Conservation (phyloP, 2,113 vertebrate species). For the Anguilla rostrata region DNA sequence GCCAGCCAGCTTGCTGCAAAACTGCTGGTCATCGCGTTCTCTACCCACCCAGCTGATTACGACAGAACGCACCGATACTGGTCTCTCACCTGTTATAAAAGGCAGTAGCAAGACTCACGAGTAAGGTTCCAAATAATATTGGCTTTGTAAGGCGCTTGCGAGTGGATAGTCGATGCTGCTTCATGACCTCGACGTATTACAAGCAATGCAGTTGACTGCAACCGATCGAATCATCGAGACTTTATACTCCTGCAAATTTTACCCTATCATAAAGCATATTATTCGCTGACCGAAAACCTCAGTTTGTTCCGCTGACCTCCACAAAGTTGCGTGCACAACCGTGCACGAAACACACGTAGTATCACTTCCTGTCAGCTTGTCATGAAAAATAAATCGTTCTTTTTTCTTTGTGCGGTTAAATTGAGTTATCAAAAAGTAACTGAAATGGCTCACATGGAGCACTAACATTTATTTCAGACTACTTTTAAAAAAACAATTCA, state of each 20-base stretch:
- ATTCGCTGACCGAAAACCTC: too few relatives aligned
- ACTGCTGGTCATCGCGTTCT: too few relatives aligned
- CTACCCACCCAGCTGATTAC: too few relatives aligned
- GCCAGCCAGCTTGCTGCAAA: too few relatives aligned
- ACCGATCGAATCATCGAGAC: background rate
- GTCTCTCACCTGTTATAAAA: conserved; percentile 64
- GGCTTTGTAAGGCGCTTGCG: conserved; percentile 65
- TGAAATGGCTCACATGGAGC: background rate
- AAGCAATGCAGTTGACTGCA: background rate
- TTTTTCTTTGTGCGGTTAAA: background rate
- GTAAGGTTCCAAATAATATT: conserved; percentile 61
- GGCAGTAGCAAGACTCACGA: conserved; percentile 56
- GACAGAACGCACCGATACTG: background rate
- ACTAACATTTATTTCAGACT: background rate
- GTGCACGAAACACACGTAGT: background rate
- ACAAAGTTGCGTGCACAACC: background rate
- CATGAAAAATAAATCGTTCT: background rate
- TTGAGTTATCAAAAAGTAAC: background rate
- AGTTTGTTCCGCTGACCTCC: background rate
- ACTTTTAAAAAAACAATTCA: background rate
- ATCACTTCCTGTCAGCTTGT: background rate
- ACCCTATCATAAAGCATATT: background rate
- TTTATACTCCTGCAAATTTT: background rate
- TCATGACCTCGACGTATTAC: conserved; percentile 44
- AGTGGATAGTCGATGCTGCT: conserved; percentile 51